Evolutionary conservation across 2,113 vertebrate genomes (phyloP), one percentile per base, ranked within the genome.

Genomic region (Tragelaphus strepsiceros): DNA sequence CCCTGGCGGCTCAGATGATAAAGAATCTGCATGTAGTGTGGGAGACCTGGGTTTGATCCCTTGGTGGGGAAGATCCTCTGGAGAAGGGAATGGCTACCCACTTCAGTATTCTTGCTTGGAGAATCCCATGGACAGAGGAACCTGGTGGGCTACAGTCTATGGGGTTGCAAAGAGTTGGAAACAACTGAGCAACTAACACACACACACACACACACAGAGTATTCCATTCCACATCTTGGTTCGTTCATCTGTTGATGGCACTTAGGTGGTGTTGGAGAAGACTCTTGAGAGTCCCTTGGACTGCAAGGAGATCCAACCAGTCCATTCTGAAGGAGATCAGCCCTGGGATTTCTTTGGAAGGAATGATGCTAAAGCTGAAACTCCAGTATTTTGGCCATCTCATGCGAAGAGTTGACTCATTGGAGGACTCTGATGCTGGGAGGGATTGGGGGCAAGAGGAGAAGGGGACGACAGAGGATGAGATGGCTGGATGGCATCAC

Each of bases 121-220:
- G n/a, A 22, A 39, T 39, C 67, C n/a, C n/a, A 71, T 12, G 19
- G 19, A 71, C 19, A 12, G 67, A 39, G 67, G 5, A 71, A 12
- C n/a, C n/a, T 71, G n/a, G 19, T 0, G 10, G 19, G 67, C 67
- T 71, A 71, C 67, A 35, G 67, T 71, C 19, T 22, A 22, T 39
- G 19, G 10, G n/a, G 67, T 71, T 0, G 0, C 67, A 39, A 71
- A 39, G 19, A 71, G 19, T 35, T 39, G 19, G 67, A 71, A 35
- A 71, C 67, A 71, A 12, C 4, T 71, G n/a, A 39, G n/a, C 2
- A 39, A 22, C 64, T 19, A n/a, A 64, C 58, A 26, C 58, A 24
- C 56, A 59, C 22, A 58, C 21, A 39, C 39, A 39, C 54, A 56
- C 58, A 28, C 59, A 71, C n/a, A 71, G 0, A 35, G 8, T 51